Evolutionary conservation across 2,888 invertebrate genomes (phyloP).

Genomic region (Eupithecia centaureata): DNA sequence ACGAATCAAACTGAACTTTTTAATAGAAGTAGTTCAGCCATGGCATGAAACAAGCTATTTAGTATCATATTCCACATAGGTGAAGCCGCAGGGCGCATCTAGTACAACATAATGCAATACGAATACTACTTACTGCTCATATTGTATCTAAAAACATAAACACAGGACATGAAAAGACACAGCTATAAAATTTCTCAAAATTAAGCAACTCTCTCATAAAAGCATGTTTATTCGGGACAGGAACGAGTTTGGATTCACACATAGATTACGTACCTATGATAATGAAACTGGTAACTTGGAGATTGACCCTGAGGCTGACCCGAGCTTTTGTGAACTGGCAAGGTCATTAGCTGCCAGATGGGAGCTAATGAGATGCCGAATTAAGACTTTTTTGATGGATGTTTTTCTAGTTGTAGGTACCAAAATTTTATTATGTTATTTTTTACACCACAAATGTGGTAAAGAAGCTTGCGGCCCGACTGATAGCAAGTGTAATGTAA

Average conservation of each 20-base stretch:
- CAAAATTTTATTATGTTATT: neutral
- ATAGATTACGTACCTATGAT: conserved; percentile 5
- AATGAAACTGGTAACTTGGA: conserved; percentile 23
- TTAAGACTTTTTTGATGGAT: neutral
- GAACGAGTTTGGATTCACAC: conserved; percentile 31
- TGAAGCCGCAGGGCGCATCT: too few species aligned
- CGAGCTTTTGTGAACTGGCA: conserved; percentile 43
- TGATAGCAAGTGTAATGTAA: neutral
- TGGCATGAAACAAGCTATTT: too few species aligned
- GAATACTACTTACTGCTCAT: too few species aligned
- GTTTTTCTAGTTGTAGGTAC: neutral
- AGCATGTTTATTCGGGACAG: conserved; percentile 24
- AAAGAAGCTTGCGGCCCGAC: neutral
- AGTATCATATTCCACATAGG: too few species aligned
- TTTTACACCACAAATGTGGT: neutral
- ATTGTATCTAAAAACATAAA: too few species aligned
- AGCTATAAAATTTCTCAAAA: too few species aligned
- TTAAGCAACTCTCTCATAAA: conserved; percentile 1
- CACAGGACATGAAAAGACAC: too few species aligned
- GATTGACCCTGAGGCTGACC: conserved; percentile 42
- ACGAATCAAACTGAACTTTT: too few species aligned
- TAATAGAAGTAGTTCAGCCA: too few species aligned
- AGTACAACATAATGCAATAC: too few species aligned
- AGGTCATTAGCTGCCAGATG: conserved; percentile 58
- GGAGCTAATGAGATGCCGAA: conserved; percentile 47